Evolutionary conservation across 2,113 vertebrate species (phyloP), one percentile per base, ranked within the genome.

Genomic region (Melozone crissalis): DNA sequence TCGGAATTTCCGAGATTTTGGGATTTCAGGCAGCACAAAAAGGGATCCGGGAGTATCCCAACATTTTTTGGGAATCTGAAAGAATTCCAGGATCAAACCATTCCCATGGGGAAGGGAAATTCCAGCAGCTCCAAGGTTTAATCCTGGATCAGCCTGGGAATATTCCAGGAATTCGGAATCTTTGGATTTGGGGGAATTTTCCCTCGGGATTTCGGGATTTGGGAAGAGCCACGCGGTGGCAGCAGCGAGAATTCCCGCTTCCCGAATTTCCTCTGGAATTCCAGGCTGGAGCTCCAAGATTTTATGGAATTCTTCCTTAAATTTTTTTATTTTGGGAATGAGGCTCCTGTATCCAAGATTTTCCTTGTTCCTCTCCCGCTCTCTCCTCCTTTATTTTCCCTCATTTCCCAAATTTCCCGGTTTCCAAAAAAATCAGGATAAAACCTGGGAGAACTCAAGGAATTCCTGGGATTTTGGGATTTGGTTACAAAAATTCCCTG

Each of bases 161-260:
- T 51, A 31, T 73, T 10, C 20, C 65, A 57, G 72, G 31, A 59
- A 26, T 37, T 65, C 22, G 49, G 68, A 55, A 39, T 4, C 4
- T n/a, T 58, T 5, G 9, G 22, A 20, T 69, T 11, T 22, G 44
- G 31, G 49, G 37, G 19, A 49, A 21, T 67, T 67, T 67, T 47
- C 44, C 43, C 6, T 2, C 0, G 4, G 37, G 28, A 87, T 31
- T 54, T 7, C 0, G 0, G 21, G 15, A 3, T 0, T 27, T 0
- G 0, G 21, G 15, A 3, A 0, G 28, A 46, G 39, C 46, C 93
- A 55, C 47, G 20, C 0, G 79, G 66, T 85, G 94, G 93, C 94
- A 94, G 91, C 89, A 89, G 15, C 2, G 75, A 68, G 78, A 95
- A 79, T 55, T 21, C 6, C 9, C 33, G 10, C 75, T 55, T 16